These are phyloP conservation scores for Lacanobia oleracea DNA, from an alignment of 2,888 invertebrate genomes.

Conservation along the genomic window DNA sequence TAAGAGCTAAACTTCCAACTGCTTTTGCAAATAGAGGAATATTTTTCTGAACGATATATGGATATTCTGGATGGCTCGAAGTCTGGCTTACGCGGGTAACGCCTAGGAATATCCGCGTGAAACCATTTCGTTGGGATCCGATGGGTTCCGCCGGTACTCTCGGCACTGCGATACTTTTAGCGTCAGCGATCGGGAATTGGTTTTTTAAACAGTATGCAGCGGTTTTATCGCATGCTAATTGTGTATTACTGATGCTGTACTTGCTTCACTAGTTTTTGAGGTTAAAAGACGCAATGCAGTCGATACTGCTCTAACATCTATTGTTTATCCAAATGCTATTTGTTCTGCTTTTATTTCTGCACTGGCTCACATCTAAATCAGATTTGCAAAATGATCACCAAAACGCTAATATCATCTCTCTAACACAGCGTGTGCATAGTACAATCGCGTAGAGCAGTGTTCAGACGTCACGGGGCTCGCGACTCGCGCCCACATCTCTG, in stretches of 20 bases:
- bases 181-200: conserved; percentile 20
- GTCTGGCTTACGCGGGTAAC: conserved; percentile 42
- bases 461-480: background rate
- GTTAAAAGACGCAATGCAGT: background rate
- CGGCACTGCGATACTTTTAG: conserved; percentile 24
- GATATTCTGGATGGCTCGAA: conserved; percentile 26
- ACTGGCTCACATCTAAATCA: background rate
- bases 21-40: conserved; percentile 54
- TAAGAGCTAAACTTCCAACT: conserved; percentile 55
- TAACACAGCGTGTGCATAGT: background rate
- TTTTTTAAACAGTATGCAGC: conserved; percentile 18
- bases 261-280: background rate
- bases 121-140: conserved; percentile 49
- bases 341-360: background rate
- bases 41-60: conserved; percentile 50
- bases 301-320: no score
- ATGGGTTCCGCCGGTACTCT: conserved; percentile 14
- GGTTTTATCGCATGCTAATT: conserved; percentile 1
- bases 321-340: background rate
- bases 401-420: background rate
- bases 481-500: conserved; percentile 23
- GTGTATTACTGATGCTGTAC: conserved; percentile 3
- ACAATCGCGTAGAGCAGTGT: background rate
- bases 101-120: conserved; percentile 50
- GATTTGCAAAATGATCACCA: background rate